phyloP scores from a whole-genome alignment of 2,888 invertebrate species.

The Zygogramma bicolorata region DNA sequence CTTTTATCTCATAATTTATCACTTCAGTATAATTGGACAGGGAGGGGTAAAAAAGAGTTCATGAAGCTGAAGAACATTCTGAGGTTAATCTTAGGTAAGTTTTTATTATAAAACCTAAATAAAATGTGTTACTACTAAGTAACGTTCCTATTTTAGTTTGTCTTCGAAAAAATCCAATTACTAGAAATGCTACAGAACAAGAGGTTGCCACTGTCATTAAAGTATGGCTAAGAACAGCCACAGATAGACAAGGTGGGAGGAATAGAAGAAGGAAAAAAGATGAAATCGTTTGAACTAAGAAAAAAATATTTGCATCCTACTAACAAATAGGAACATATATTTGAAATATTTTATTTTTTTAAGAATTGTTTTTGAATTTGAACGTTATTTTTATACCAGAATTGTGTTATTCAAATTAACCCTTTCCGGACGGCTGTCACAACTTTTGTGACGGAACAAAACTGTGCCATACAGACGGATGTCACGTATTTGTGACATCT shows the following conservation, averaged over 20 bases:
- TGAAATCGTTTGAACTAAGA: neutral
- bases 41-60: neutral
- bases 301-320: neutral
- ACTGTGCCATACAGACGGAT: too few relatives aligned
- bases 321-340: neutral
- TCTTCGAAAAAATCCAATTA: neutral
- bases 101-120: neutral
- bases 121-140: neutral
- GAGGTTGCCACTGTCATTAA: neutral
- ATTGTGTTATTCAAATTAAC: neutral
- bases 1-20: neutral
- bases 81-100: neutral
- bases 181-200: neutral
- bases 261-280: neutral
- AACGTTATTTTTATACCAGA: neutral
- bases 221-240: neutral
- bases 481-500: too few relatives aligned
- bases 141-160: neutral
- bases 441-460: too few relatives aligned
- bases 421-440: too few relatives aligned
- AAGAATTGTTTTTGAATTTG: too few relatives aligned
- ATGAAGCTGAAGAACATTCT: neutral
- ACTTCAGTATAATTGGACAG: too few relatives aligned
- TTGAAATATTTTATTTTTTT: neutral
- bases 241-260: neutral